Evolutionary conservation across 2,113 vertebrate species (phyloP).

Genomic region (Megalops atlanticus): DNA sequence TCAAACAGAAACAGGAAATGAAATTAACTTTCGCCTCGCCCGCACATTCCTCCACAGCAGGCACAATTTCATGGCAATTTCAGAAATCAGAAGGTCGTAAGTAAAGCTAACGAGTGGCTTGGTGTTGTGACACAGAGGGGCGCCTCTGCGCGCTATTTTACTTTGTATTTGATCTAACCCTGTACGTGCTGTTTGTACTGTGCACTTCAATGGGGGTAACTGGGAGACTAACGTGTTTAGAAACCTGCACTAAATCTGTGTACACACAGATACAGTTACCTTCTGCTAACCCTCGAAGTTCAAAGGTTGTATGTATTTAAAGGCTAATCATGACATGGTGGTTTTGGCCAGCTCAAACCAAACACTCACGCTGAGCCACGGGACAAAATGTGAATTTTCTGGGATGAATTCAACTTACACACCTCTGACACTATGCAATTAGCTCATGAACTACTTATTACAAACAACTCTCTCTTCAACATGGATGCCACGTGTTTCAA

Average conservation of each 20-base stretch:
- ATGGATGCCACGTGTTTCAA: too few relatives aligned
- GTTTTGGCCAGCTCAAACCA: not conserved
- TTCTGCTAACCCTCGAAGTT: not conserved
- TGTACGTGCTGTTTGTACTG: conserved; percentile 24
- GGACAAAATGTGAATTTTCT: not conserved
- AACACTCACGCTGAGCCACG: too few relatives aligned
- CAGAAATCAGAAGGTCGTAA: not conserved
- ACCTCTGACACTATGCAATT: too few relatives aligned
- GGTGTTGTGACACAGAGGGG: not conserved
- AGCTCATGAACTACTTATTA: too few relatives aligned
- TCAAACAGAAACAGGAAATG: not conserved
- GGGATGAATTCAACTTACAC: not conserved
- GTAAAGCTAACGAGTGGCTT: not conserved
- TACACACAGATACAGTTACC: conserved; percentile 12
- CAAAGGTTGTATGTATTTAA: not conserved
- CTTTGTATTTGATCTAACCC: conserved; percentile 6
- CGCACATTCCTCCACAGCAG: not conserved
- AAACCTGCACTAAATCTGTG: not conserved
- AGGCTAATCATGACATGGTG: conserved; percentile 1
- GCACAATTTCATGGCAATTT: not conserved
- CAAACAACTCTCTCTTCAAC: too few relatives aligned
- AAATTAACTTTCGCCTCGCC: not conserved
- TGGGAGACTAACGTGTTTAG: conserved; percentile 29
- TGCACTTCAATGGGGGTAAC: conserved; percentile 35
- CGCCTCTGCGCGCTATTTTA: not conserved